Percentiles rank a stretch among this genome's conserved stretches.
Conservation (phyloP, 2,797 vertebrate species). For the Kryptopterus vitreolus region DNA sequence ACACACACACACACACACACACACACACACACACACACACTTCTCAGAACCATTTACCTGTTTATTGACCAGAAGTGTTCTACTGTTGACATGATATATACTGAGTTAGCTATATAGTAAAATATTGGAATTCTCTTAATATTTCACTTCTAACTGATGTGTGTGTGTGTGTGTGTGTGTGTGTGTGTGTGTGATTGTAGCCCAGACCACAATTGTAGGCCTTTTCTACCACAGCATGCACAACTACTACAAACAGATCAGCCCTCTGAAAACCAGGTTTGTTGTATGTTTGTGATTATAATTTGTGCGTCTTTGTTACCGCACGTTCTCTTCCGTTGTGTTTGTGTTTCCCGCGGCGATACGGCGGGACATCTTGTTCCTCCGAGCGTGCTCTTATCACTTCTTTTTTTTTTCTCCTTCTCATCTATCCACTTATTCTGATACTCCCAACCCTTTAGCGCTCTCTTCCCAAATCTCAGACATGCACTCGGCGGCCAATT, state of each 20-base stretch:
- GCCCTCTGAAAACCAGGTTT: constrained; percentile 83
- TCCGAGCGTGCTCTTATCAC: constrained; percentile 40
- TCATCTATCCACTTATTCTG: constrained; percentile 66
- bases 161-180: constrained; percentile 5
- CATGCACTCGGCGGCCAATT: background rate
- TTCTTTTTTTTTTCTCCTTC: constrained; percentile 37
- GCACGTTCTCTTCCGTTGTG: too few species aligned
- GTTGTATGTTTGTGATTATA: background rate
- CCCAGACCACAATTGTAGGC: constrained; percentile 88
- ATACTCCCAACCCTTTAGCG: constrained; percentile 72
- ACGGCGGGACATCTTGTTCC: constrained; percentile 38
- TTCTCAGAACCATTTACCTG: background rate
- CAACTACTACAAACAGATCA: constrained; percentile 81
- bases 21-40: too few species aligned
- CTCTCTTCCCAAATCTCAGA: constrained; percentile 31
- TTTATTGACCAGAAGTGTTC: background rate
- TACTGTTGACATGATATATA: background rate
- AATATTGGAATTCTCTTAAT: background rate
- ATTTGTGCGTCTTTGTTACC: background rate
- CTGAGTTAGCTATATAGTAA: background rate
- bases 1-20: constrained; percentile 6
- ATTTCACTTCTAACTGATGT: constrained; percentile 24
- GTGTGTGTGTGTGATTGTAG: constrained; percentile 66
- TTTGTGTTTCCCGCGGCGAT: constrained; percentile 41
- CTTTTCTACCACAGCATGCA: constrained; percentile 92